A percentile compares a stretch with the other conserved stretches of the same genome.
Evolutionary conservation across 2,888 invertebrate genomes (phyloP).

Genomic region (Caradrina kadenii): DNA sequence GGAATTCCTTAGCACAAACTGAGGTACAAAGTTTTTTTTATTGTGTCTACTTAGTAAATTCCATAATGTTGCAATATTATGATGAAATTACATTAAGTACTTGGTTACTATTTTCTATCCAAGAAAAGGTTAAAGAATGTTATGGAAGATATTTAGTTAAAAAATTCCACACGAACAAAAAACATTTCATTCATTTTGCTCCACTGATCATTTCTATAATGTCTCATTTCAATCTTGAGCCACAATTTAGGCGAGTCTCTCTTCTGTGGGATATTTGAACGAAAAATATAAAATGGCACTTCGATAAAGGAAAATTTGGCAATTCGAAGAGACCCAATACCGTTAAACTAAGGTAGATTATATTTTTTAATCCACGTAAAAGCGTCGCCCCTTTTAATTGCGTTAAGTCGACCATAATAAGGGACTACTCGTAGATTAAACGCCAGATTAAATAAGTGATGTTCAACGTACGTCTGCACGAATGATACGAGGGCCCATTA

Average conservation of each 20-base stretch:
- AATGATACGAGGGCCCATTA: conserved; percentile 25
- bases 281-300: conserved; percentile 24
- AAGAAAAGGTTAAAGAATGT: too few relatives aligned
- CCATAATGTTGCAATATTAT: too few relatives aligned
- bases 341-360: conserved; percentile 40
- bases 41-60: too few relatives aligned
- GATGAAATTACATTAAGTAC: too few relatives aligned
- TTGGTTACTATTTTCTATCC: too few relatives aligned
- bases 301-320: conserved; percentile 24
- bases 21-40: too few relatives aligned
- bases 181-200: neutral
- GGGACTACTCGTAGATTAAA: conserved; percentile 55
- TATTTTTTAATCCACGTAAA: conserved; percentile 67
- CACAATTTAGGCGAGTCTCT: neutral
- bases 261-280: conserved; percentile 1
- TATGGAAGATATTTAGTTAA: neutral
- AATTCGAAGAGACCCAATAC: conserved; percentile 27
- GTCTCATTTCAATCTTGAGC: conserved; percentile 6
- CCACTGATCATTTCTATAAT: neutral
- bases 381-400: conserved; percentile 64
- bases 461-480: conserved; percentile 18
- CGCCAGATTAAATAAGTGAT: conserved; percentile 39
- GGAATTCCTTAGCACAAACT: too few relatives aligned
- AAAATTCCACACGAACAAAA: neutral
- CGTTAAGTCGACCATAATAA: conserved; percentile 62